These are phyloP conservation scores for Rhodinocichla rosea DNA, from an alignment of 2,113 vertebrate species.

Conservation along the genomic window DNA sequence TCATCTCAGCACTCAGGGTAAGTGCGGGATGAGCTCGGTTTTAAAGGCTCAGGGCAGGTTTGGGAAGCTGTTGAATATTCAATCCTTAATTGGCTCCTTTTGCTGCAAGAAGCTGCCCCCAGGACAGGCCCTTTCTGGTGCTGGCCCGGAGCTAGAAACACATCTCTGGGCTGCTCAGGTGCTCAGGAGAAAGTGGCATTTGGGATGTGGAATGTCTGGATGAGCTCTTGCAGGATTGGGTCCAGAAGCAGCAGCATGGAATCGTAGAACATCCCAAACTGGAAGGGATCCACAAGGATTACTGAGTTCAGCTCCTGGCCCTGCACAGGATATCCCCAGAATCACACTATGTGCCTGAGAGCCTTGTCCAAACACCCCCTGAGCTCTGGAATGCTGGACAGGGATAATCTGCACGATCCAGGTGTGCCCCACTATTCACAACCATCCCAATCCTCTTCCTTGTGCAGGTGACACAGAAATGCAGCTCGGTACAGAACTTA, in stretches of 20 bases:
- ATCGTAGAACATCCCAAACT: rapidly evolving
- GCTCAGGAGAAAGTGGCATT: neutral
- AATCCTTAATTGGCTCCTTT: neutral
- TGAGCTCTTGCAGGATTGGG: rapidly evolving
- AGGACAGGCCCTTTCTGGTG: neutral
- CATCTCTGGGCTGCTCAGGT: neutral
- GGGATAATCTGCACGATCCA: rapidly evolving
- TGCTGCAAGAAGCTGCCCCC: rapidly evolving
- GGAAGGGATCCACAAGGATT: neutral
- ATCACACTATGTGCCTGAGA: neutral
- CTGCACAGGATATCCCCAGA: neutral
- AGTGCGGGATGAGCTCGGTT: rapidly evolving
- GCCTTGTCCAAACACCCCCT: neutral
- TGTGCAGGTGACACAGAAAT: neutral
- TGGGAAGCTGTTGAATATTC: neutral
- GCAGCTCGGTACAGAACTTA: neutral
- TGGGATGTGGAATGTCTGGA: neutral
- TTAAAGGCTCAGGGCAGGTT: neutral
- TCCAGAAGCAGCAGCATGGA: no score
- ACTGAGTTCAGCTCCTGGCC: neutral
- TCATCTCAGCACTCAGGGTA: neutral
- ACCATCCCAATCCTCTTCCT: neutral
- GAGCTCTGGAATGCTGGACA: neutral
- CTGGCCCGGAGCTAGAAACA: neutral
- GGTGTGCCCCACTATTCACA: neutral